Evolutionary conservation across 2,888 invertebrate genomes (phyloP).

Genomic region (Calameuta pallipes): DNA sequence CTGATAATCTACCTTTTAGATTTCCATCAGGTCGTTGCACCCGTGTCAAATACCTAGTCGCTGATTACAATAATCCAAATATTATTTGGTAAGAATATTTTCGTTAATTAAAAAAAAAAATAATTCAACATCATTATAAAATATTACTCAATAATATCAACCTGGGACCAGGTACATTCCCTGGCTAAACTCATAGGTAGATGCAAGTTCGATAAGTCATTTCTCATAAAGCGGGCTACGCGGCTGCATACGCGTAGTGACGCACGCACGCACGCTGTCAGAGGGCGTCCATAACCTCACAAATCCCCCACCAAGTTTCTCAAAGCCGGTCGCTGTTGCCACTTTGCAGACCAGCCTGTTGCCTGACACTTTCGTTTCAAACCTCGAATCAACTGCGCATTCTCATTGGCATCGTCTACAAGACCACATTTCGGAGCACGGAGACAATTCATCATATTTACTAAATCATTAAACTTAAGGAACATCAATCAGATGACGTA

Average conservation of each 20-base stretch:
- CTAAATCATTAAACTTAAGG: neutral
- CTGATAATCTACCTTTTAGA: neutral
- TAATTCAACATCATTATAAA: neutral
- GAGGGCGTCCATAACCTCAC: conserved; percentile 41
- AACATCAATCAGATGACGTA: neutral
- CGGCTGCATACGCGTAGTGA: conserved; percentile 29
- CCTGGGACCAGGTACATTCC: neutral
- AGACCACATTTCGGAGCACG: neutral
- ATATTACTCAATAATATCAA: neutral
- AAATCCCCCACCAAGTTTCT: neutral
- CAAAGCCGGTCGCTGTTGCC: conserved; percentile 4
- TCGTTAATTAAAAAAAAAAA: neutral
- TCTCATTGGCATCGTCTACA: neutral
- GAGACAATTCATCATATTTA: neutral
- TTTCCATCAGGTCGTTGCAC: neutral
- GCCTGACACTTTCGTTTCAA: conserved; percentile 3
- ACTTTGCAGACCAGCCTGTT: conserved; percentile 7
- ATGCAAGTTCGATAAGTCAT: neutral
- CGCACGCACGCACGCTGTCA: conserved; percentile 36
- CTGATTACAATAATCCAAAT: neutral
- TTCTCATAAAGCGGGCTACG: neutral
- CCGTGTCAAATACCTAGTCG: neutral
- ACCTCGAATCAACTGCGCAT: neutral
- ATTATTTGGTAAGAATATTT: neutral
- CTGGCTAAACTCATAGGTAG: neutral